A percentile compares a stretch with the other conserved stretches of the same genome.
phyloP scores from a whole-genome alignment of 1,140 invertebrate genomes.

The Onthophagus taurus region DNA sequence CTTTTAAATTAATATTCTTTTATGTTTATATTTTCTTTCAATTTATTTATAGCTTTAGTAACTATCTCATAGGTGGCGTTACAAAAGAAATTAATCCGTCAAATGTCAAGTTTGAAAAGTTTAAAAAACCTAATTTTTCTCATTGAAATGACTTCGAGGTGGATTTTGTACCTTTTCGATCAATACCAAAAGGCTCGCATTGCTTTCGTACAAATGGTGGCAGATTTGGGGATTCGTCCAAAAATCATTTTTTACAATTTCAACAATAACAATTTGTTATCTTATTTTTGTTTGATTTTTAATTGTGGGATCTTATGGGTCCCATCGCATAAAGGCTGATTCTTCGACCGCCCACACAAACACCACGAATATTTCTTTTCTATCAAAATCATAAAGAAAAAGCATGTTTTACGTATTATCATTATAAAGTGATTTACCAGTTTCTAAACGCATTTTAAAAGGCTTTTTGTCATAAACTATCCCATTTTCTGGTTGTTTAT shows the following conservation, averaged over 20 bases:
- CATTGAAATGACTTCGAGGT: slow-evolving; percentile 27
- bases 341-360: slow-evolving; percentile 83
- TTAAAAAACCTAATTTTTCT: no score
- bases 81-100: no score
- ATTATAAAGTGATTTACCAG: slow-evolving; percentile 35
- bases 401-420: slow-evolving; percentile 58
- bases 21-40: no score
- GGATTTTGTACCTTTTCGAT: slow-evolving; percentile 56
- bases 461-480: slow-evolving; percentile 80
- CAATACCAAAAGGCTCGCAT: slow-evolving; percentile 67
- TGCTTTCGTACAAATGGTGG: slow-evolving; percentile 62
- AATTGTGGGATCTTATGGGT: slow-evolving; percentile 71
- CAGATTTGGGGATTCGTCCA: not conserved
- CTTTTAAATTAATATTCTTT: no score
- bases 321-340: slow-evolving; percentile 91
- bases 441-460: slow-evolving; percentile 65
- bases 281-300: slow-evolving; percentile 55
- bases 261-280: not conserved
- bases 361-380: slow-evolving; percentile 96
- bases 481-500: slow-evolving; percentile 56
- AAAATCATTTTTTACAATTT: not conserved
- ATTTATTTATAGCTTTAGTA: no score
- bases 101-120: no score
- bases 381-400: no score
- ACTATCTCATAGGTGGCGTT: no score